Percentiles rank a stretch among this genome's conserved stretches.
phyloP scores from a whole-genome alignment of 2,888 invertebrate genomes.

The Hydrotaea diabolus region DNA sequence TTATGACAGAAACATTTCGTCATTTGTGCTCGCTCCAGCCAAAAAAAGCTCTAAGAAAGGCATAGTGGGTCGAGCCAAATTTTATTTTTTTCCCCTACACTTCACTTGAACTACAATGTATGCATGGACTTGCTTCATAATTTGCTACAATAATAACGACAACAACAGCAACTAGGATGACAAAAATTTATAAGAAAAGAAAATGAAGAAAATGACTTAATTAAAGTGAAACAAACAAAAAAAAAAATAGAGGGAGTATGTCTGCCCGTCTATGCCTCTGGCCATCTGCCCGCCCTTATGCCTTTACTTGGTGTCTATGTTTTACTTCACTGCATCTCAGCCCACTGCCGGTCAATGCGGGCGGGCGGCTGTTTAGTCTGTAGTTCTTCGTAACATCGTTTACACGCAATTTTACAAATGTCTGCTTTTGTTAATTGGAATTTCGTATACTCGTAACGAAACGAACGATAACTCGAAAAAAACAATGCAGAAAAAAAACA shows the following conservation, averaged over 20 bases:
- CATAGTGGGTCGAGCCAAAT: conserved; percentile 17
- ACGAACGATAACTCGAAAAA: not conserved
- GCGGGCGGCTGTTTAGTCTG: not conserved
- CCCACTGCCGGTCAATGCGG: not conserved
- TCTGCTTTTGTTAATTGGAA: conserved; percentile 44
- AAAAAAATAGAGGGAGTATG: not conserved
- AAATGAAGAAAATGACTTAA: conserved; percentile 14
- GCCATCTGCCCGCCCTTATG: not conserved
- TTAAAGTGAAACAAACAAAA: conserved; percentile 1
- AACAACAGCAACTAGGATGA: not conserved
- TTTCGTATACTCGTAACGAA: conserved; percentile 29
- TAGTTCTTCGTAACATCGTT: not conserved
- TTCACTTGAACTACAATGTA: not conserved
- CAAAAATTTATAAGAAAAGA: not conserved
- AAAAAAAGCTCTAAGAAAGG: not conserved
- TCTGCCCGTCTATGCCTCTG: not conserved
- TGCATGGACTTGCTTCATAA: conserved; percentile 6
- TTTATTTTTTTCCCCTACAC: no score
- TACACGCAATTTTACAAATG: conserved; percentile 40
- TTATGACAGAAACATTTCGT: conserved; percentile 44
- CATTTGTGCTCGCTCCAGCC: not conserved
- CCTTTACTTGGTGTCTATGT: no score
- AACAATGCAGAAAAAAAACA: not conserved
- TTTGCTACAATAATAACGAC: not conserved
- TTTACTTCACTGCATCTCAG: not conserved